Conservation (phyloP, 2,113 vertebrate genomes). For the Pygoscelis adeliae region DNA sequence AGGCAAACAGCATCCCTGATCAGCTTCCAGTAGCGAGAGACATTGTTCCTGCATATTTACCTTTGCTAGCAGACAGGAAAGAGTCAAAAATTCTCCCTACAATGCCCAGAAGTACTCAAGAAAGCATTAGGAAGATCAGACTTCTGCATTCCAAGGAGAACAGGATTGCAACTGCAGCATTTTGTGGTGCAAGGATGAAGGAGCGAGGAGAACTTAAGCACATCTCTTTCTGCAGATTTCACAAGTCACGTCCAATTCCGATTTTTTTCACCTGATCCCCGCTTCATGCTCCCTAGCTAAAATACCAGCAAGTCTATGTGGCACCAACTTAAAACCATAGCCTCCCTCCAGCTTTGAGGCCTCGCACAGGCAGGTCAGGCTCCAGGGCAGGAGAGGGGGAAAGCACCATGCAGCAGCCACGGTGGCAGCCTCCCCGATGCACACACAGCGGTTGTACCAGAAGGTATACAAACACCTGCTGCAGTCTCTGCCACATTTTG, state of each 20-base stretch:
- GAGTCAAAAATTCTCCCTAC: background rate
- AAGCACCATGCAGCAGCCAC: fast-evolving
- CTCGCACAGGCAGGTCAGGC: background rate
- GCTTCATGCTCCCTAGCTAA: fast-evolving
- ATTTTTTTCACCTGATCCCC: background rate
- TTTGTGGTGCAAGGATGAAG: background rate
- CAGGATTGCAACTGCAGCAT: background rate
- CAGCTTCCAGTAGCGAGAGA: background rate
- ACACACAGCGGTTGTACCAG: fast-evolving
- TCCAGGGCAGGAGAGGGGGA: background rate
- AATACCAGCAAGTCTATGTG: fast-evolving
- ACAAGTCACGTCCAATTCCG: background rate
- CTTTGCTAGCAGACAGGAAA: background rate
- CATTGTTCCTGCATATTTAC: background rate
- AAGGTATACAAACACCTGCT: background rate
- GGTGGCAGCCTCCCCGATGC: no score
- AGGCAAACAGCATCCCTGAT: background rate
- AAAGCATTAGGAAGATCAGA: background rate
- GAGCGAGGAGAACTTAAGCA: background rate
- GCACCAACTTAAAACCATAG: background rate
- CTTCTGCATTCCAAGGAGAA: background rate
- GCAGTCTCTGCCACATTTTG: background rate
- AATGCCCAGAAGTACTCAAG: background rate
- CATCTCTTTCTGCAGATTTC: background rate
- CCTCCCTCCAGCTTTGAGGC: background rate